Conservation (phyloP, 2,888 invertebrate genomes). For the Orchesella flavescens region DNA sequence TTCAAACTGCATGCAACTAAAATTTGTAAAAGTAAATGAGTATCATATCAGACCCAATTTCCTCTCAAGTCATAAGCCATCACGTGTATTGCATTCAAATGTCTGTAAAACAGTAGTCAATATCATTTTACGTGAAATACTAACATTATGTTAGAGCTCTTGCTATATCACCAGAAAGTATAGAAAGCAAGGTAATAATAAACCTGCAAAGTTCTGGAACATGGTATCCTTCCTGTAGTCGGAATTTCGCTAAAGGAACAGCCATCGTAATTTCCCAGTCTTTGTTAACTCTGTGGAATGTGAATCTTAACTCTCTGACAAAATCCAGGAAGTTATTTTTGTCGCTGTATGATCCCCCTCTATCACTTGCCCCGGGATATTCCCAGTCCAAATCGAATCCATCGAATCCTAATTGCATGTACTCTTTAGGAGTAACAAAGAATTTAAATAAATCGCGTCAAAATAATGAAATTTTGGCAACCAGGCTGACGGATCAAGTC, state of each 20-base stretch:
- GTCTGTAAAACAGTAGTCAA: conserved; percentile 8
- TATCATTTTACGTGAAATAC: not conserved
- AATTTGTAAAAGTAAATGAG: not conserved
- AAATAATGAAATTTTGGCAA: conserved; percentile 51
- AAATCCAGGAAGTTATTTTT: conserved; percentile 88
- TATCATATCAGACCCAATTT: conserved; percentile 58
- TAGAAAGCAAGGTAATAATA: conserved; percentile 69
- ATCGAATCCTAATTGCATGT: conserved; percentile 54
- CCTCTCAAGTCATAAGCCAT: conserved; percentile 63
- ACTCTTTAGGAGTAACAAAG: conserved; percentile 22
- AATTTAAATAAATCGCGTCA: not conserved
- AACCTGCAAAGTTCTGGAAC: conserved; percentile 91
- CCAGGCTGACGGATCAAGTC: not conserved
- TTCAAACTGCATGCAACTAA: conserved; percentile 3
- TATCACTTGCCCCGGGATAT: conserved; percentile 83
- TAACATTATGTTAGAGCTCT: not conserved
- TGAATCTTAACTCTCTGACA: conserved; percentile 86
- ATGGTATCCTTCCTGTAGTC: conserved; percentile 91
- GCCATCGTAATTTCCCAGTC: conserved; percentile 90
- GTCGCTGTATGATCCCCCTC: conserved; percentile 85
- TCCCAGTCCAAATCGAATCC: conserved; percentile 68
- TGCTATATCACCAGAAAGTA: too few relatives aligned
- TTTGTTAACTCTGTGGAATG: conserved; percentile 83
- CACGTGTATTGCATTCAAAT: conserved; percentile 60
- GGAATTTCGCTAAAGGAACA: conserved; percentile 89